These are phyloP conservation scores for Stigmatopora nigra DNA, from an alignment of 2,113 vertebrate species.

Conservation along the genomic window DNA sequence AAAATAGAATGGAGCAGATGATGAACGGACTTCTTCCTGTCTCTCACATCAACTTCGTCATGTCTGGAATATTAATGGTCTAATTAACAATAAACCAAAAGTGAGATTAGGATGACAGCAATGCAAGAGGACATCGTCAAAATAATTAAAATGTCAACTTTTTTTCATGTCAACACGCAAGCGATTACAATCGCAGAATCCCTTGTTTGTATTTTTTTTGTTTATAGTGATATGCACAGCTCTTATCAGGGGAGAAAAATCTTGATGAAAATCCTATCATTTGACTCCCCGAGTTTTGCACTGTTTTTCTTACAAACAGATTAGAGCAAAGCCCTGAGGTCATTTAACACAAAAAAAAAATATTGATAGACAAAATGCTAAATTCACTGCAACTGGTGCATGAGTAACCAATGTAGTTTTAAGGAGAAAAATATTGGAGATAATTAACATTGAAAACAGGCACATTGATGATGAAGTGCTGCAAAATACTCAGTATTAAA, in stretches of 20 bases:
- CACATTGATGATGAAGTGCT: conserved; percentile 27
- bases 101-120: conserved; percentile 2
- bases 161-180: background rate
- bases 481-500: conserved; percentile 26
- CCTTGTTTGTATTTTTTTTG: background rate
- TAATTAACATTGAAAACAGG: conserved; percentile 1
- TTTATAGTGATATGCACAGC: background rate
- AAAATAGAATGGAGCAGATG: conserved; percentile 48
- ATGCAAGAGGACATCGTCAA: conserved; percentile 5
- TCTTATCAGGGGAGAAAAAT: background rate
- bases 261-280: background rate
- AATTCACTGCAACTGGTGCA: background rate
- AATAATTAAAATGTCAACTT: background rate
- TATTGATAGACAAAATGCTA: background rate
- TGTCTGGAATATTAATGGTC: conserved; percentile 10
- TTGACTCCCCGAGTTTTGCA: background rate
- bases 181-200: background rate
- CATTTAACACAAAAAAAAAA: background rate
- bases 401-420: background rate
- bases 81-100: conserved; percentile 10
- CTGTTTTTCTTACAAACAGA: background rate
- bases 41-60: conserved; percentile 9
- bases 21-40: conserved; percentile 18
- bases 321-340: background rate
- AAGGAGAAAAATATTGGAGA: conserved; percentile 14